These are phyloP conservation scores for Ichneumoninae sp. DNA, from an alignment of 2,888 invertebrate genomes.

Conservation along the genomic window DNA sequence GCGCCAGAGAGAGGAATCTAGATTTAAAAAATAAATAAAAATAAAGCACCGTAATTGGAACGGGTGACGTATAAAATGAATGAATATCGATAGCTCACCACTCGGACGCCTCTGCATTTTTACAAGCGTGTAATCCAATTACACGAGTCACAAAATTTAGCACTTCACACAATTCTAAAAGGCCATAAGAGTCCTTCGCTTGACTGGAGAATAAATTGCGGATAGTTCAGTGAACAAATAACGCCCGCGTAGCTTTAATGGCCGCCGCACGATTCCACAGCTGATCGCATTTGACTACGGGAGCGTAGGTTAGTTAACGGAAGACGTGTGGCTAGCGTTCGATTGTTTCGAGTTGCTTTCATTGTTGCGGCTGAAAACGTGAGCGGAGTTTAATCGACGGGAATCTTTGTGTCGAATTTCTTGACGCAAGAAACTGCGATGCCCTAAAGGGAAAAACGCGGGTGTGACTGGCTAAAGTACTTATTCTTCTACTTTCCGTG, in stretches of 20 bases:
- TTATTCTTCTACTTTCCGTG: too few species aligned
- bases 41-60: not conserved
- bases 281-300: not conserved
- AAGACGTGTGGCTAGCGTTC: not conserved
- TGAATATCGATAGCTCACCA: not conserved
- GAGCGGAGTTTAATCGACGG: too few species aligned
- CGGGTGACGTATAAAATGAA: not conserved
- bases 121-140: not conserved
- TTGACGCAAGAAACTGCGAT: too few species aligned
- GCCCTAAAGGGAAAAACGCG: too few species aligned
- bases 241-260: not conserved
- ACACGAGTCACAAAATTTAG: not conserved
- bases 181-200: not conserved
- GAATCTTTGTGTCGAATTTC: too few species aligned
- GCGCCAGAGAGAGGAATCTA: not conserved
- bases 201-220: not conserved
- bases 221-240: not conserved
- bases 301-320: not conserved
- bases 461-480: too few species aligned
- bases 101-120: not conserved
- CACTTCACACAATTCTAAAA: not conserved
- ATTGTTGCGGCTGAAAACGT: too few species aligned
- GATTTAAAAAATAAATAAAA: not conserved
- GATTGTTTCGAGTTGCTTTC: not conserved
- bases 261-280: not conserved